Evolutionary conservation across 2,113 vertebrate species (phyloP).

Genomic region (Apodemus sylvaticus): DNA sequence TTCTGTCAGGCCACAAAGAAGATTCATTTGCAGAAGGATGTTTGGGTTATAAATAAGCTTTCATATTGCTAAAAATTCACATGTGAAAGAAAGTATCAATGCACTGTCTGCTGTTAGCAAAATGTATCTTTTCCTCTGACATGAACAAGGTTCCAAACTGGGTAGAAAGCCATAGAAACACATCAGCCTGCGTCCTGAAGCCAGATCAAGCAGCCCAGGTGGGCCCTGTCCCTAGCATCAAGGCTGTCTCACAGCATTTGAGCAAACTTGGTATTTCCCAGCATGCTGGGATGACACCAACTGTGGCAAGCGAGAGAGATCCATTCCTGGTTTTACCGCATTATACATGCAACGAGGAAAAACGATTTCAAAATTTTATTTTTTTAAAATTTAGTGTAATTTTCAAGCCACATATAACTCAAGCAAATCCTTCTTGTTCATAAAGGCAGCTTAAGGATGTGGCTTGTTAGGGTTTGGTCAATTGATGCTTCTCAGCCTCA

Average conservation of each 20-base stretch:
- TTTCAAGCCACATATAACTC: slow-evolving; percentile 4
- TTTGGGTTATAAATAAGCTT: slow-evolving; percentile 29
- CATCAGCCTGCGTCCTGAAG: neutral
- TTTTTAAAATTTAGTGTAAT: neutral
- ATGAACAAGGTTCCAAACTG: neutral
- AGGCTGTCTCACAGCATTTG: neutral
- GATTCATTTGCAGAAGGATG: neutral
- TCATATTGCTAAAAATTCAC: neutral
- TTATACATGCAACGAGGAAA: neutral
- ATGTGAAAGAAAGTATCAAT: neutral
- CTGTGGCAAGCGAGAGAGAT: neutral
- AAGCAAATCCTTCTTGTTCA: slow-evolving; percentile 16
- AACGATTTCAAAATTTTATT: neutral
- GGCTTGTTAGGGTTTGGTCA: neutral
- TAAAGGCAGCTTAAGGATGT: neutral
- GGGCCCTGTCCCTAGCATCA: neutral
- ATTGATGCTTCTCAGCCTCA: neutral
- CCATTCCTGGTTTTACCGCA: neutral
- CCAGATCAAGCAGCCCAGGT: neutral
- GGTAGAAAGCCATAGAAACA: neutral
- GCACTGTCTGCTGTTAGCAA: neutral
- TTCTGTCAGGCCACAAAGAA: neutral
- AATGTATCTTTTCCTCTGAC: slow-evolving; percentile 15
- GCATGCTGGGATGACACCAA: neutral
- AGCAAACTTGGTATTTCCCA: neutral